Conservation (phyloP, 2,888 invertebrate species). For the Deilephila elpenor region DNA sequence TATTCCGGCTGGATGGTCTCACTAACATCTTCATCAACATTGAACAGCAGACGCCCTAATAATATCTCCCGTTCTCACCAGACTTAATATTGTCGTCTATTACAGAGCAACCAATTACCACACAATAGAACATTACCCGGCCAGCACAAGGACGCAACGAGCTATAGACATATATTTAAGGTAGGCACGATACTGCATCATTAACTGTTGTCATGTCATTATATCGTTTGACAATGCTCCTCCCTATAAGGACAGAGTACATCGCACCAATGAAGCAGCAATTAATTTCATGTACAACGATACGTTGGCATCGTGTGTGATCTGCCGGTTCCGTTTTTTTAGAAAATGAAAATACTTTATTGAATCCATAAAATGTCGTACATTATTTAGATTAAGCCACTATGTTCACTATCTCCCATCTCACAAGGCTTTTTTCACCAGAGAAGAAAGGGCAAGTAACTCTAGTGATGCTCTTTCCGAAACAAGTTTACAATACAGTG, state of each 20-base stretch:
- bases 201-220: slow-evolving; percentile 10
- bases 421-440: too few species aligned
- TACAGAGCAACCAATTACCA: slow-evolving; percentile 22
- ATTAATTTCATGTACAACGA: not conserved
- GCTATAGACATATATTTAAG: slow-evolving; percentile 34
- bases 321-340: not conserved
- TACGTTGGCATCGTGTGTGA: not conserved
- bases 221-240: not conserved
- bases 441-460: too few species aligned
- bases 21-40: too few species aligned
- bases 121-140: slow-evolving; percentile 24
- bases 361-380: too few species aligned
- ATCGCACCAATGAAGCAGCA: not conserved
- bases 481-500: too few species aligned
- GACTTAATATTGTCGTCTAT: not conserved
- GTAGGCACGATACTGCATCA: slow-evolving; percentile 36
- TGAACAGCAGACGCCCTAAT: too few species aligned
- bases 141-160: slow-evolving; percentile 7
- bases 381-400: too few species aligned
- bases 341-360: too few species aligned
- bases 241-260: not conserved
- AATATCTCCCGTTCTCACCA: not conserved
- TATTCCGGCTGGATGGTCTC: too few species aligned
- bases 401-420: too few species aligned
- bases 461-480: too few species aligned